Evolutionary conservation across 2,113 vertebrate species (phyloP), one percentile per base, ranked within the genome.

Genomic region (Orcinus orca): DNA sequence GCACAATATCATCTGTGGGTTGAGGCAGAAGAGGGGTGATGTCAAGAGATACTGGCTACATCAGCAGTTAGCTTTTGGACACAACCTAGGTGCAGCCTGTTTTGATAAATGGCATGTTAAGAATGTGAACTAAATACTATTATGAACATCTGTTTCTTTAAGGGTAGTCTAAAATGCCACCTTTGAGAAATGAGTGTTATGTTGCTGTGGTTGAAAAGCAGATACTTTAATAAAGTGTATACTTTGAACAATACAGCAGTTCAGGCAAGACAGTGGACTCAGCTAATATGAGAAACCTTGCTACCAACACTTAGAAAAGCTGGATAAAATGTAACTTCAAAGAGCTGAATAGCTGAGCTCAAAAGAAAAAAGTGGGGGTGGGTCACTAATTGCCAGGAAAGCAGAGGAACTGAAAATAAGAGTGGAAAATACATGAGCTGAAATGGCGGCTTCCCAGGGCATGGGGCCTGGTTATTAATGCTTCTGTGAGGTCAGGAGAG

Each of bases 51-150:
- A 50, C 14, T 15, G 44, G 50, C 50, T n/a, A 79, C 14, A 23
- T 68, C 55, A 63, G 20, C 80, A 77, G 25, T 65, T 50, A 85
- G 77, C 47, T 50, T 92, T 88, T 14, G 41, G 41, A 63, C 82
- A 33, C 50, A 90, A 82, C n/a, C 12, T 71, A 38, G 10, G 31
- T 41, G 33, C 8, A 94, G 31, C 26, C 36, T 74, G 26, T 70
- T 95, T 93, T 81, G 88, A 91, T 93, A 77, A 96, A 92, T 38
- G 31, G 33, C 62, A 62, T 62, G 21, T 41, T 87, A 87, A 83
- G 58, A 53, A 77, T 77, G 60, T n/a, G 33, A 96, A 53, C 11
- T 17, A 13, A 89, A 85, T 47, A 10, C 6, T 55, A 26, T 60
- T 62, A 71, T 71, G 31, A 67, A 58, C 44, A 47, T 53, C 33